Conservation (phyloP, 2,113 vertebrate genomes). For the Tichodroma muraria region DNA sequence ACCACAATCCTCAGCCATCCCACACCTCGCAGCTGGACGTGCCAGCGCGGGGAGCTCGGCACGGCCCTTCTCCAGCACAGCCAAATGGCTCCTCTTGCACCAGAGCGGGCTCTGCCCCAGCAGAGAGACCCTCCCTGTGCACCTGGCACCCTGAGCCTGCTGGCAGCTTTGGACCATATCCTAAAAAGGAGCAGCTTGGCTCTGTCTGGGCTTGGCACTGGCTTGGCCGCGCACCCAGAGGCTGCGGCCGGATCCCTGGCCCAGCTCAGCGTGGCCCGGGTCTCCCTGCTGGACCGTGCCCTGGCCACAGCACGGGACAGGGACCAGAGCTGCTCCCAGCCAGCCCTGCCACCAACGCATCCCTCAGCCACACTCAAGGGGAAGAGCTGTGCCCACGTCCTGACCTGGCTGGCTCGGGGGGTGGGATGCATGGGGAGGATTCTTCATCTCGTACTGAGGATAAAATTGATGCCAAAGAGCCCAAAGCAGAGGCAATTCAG, state of each 20-base stretch:
- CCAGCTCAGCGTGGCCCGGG: background rate
- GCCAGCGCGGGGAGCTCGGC: background rate
- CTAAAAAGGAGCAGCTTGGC: background rate
- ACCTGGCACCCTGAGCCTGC: background rate
- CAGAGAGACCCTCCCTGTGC: rapidly evolving
- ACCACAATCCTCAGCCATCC: background rate
- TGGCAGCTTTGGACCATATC: rapidly evolving
- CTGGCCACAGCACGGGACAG: background rate
- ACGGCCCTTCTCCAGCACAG: background rate
- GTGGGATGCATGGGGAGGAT: rapidly evolving
- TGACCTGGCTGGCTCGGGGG: rapidly evolving
- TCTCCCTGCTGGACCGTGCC: background rate
- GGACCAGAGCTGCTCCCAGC: background rate
- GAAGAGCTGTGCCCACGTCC: background rate
- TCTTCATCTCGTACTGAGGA: background rate
- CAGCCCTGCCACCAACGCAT: rapidly evolving
- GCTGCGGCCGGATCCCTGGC: rapidly evolving
- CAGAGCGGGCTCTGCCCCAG: too few species aligned
- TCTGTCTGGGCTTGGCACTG: rapidly evolving
- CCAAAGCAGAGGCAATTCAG: background rate
- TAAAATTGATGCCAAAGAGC: background rate
- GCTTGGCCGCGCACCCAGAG: rapidly evolving
- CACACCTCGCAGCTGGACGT: background rate
- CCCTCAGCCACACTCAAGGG: rapidly evolving
- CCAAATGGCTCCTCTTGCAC: background rate